Evolutionary conservation across 1,140 invertebrate genomes (phyloP).

Genomic region (Tetranychus urticae): DNA sequence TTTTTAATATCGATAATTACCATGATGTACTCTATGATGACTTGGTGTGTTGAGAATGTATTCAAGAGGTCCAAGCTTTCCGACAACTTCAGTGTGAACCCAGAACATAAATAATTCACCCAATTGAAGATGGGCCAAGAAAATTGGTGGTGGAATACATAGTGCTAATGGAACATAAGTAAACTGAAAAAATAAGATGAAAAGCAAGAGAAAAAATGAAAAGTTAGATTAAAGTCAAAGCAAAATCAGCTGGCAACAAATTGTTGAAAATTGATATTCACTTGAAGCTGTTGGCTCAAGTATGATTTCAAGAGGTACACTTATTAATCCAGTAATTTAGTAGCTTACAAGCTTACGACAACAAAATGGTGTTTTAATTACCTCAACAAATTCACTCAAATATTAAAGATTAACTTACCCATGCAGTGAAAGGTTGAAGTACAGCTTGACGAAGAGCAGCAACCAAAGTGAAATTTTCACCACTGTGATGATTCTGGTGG

Average conservation of each 20-base stretch:
- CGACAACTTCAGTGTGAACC: conserved; percentile 62
- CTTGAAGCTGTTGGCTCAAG: no score
- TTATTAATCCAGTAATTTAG: no score
- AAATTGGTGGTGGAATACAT: conserved; percentile 54
- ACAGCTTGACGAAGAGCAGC: conserved; percentile 51
- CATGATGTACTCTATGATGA: conserved; percentile 72
- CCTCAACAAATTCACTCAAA: no score
- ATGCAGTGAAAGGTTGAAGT: conserved; percentile 52
- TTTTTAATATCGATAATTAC: conserved; percentile 23
- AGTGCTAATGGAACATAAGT: conserved; percentile 65
- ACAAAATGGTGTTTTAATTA: no score
- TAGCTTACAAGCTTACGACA: no score
- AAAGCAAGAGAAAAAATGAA: not conserved
- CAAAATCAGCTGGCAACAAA: not conserved
- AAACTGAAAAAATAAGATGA: conserved; percentile 25
- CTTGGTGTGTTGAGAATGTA: conserved; percentile 64
- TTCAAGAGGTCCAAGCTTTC: conserved; percentile 50
- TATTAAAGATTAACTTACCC: conserved; percentile 32
- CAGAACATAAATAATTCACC: conserved; percentile 73
- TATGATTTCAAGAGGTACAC: no score
- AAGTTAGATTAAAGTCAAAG: not conserved
- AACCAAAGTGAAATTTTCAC: conserved; percentile 70
- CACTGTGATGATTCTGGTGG: conserved; percentile 87
- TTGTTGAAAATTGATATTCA: no score
- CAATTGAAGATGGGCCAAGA: conserved; percentile 57